Evolutionary conservation across 2,797 vertebrate species (phyloP).

Genomic region (Sebastes steindachneri): DNA sequence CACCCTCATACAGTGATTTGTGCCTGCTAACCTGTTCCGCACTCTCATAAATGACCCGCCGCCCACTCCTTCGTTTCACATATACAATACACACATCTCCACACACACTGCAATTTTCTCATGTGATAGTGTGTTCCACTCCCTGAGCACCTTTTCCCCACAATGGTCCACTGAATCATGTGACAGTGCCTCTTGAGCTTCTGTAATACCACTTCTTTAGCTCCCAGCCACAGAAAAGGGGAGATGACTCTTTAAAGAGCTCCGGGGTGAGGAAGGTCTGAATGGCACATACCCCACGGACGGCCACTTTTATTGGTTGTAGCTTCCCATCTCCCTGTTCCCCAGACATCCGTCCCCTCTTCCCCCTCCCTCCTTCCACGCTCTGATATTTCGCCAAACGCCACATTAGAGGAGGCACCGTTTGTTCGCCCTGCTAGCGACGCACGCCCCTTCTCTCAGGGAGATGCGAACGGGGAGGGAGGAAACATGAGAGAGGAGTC

Average conservation of each 20-base stretch:
- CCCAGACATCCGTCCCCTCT: not conserved
- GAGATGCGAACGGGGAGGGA: slow-evolving; percentile 43
- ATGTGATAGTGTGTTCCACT: slow-evolving; percentile 51
- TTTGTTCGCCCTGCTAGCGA: slow-evolving; percentile 75
- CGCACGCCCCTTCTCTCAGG: slow-evolving; percentile 77
- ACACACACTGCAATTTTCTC: slow-evolving; percentile 44
- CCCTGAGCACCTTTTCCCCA: slow-evolving; percentile 48
- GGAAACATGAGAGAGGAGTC: slow-evolving; percentile 63
- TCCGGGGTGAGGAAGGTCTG: slow-evolving; percentile 45
- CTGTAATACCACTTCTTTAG: slow-evolving; percentile 59
- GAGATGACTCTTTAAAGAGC: slow-evolving; percentile 56
- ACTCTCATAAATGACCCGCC: slow-evolving; percentile 37
- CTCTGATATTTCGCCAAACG: slow-evolving; percentile 91
- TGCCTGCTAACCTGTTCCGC: slow-evolving; percentile 51
- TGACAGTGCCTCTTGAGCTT: slow-evolving; percentile 58
- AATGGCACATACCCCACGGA: slow-evolving; percentile 62
- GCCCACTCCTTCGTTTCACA: slow-evolving; percentile 8
- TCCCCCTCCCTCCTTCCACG: slow-evolving; percentile 36
- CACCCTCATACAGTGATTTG: slow-evolving; percentile 26
- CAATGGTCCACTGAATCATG: slow-evolving; percentile 60
- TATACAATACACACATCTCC: slow-evolving; percentile 15
- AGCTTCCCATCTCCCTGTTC: slow-evolving; percentile 55
- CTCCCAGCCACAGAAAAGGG: slow-evolving; percentile 29
- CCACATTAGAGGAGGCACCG: slow-evolving; percentile 81
- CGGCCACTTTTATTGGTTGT: slow-evolving; percentile 74